phyloP scores from a whole-genome alignment of 2,113 vertebrate genomes.

The Megaceryle torquata region DNA sequence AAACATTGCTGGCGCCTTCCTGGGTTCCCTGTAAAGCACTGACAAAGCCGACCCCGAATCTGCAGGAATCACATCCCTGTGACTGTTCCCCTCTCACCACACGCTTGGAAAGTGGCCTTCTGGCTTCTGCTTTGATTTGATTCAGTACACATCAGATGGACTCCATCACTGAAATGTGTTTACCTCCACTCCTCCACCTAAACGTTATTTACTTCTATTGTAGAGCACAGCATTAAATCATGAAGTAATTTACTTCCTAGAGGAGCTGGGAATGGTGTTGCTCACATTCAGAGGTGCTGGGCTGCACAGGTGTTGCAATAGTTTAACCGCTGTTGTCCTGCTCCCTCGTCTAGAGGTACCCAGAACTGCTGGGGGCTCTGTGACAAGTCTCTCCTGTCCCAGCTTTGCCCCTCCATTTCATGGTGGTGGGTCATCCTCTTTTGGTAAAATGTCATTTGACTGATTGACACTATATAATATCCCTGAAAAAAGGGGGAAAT shows the following conservation, averaged over 20 bases:
- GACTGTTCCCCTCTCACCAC: not conserved
- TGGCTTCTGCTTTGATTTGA: not conserved
- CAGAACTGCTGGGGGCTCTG: not conserved
- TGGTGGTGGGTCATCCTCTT: not conserved
- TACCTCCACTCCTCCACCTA: not conserved
- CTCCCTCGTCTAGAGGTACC: not conserved
- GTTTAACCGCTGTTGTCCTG: not conserved
- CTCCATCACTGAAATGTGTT: not conserved
- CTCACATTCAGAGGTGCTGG: not conserved
- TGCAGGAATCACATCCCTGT: not conserved
- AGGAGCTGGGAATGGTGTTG: not conserved
- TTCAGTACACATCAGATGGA: not conserved
- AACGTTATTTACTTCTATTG: not conserved
- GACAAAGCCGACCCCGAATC: not conserved
- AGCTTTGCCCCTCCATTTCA: not conserved
- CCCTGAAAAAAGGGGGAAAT: not conserved
- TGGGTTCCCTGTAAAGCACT: not conserved
- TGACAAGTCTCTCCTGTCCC: not conserved
- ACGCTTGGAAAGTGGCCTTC: not conserved
- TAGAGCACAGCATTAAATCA: not conserved
- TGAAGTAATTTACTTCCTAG: not conserved
- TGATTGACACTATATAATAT: not conserved
- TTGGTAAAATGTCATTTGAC: not conserved
- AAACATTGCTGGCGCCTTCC: not conserved
- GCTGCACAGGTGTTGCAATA: not conserved